Evolutionary conservation across 2,888 invertebrate genomes (phyloP), one percentile per base, ranked within the genome.

Genomic region (Lycaena phlaeas): DNA sequence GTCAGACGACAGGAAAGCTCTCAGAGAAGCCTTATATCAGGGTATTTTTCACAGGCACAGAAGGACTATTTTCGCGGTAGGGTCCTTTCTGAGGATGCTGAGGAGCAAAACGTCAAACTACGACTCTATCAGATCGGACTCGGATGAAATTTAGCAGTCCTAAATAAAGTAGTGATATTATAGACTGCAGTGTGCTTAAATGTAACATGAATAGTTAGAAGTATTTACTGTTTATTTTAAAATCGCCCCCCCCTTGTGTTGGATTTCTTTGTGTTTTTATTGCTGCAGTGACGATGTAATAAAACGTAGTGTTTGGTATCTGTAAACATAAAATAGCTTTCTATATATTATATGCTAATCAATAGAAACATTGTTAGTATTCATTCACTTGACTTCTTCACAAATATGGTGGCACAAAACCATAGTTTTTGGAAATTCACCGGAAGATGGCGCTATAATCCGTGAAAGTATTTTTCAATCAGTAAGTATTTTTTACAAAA

Each of bases 41-140:
- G 91, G 91, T 70, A 92, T 92, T 64, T 90, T 92, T 68, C 91
- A 91, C 79, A 88, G 91, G 52, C 91, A 92, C 73, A 82, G 92
- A 50, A 85, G 91, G 62, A 91, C 91, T 45, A 92, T 92, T 54
- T 91, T 92, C 64, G 92, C 91, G 4, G 87, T 92, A 41, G 91
- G 91, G 38, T 91, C 91, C 36, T 92, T 92, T 65, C 77, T 92
- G 44, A 86, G 91, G 50, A 91, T 92, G 91, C 71, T 92, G 51
- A 87, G 89, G 56, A 89, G 88, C 63, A 90, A 90, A 68, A 91
- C 91, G 59, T 90, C 91, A 45, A 91, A 91, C 68, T 91, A 92
- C 60, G 91, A 91, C 65, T 91, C 90, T 38, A 91, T 92, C 71
- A 87, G 91, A 53, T 88, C 85, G 18, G 86, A 86, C 46, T 85